Conservation (phyloP, 2,113 vertebrate genomes). For the Saccopteryx bilineata region DNA sequence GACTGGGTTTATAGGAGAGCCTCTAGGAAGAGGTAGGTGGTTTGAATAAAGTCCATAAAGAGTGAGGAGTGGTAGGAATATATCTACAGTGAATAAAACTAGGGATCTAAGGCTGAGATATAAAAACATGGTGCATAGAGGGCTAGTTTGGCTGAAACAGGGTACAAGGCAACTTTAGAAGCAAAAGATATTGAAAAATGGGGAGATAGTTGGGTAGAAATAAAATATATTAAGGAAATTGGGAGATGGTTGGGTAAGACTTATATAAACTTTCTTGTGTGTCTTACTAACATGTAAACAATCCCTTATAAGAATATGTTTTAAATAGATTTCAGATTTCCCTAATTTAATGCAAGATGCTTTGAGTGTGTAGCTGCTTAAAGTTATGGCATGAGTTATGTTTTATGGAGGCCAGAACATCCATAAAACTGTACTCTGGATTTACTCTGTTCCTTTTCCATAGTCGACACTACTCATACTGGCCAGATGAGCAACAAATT, state of each 20-base stretch:
- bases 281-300: constrained; percentile 15
- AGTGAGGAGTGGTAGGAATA: neutral
- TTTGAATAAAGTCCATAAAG: constrained; percentile 24
- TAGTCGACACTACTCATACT: neutral
- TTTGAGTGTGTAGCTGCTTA: neutral
- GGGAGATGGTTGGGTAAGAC: neutral
- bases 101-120: neutral
- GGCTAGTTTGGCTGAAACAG: neutral
- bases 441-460: neutral
- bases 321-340: neutral
- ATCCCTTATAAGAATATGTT: neutral
- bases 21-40: neutral
- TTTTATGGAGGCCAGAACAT: neutral
- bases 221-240: neutral
- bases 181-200: constrained; percentile 6
- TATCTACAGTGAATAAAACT: neutral
- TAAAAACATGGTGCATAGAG: neutral
- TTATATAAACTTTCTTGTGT: neutral
- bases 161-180: neutral
- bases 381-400: neutral
- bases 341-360: constrained; percentile 9
- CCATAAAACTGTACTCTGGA: neutral
- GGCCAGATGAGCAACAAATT: neutral
- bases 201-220: neutral
- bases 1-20: neutral